Evolutionary conservation across 1,140 invertebrate genomes (phyloP).

Genomic region (Fopius arisanus): DNA sequence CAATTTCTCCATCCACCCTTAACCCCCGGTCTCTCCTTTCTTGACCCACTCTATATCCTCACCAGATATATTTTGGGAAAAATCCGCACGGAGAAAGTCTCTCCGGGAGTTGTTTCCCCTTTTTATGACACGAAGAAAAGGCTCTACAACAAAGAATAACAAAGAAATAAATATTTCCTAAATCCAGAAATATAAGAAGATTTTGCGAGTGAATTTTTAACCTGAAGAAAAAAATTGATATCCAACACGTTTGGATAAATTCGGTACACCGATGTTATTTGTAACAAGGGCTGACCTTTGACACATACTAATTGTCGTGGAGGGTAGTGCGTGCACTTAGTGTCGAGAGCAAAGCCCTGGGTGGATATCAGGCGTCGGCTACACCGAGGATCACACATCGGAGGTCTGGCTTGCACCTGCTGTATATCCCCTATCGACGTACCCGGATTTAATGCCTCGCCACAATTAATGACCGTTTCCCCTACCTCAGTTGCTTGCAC

Average conservation of each 20-base stretch:
- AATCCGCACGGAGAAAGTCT: too few species aligned
- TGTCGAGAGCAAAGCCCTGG: conserved; percentile 23
- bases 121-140: too few species aligned
- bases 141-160: too few species aligned
- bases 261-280: not conserved
- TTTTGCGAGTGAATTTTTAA: too few species aligned
- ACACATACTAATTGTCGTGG: conserved; percentile 30
- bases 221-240: too few species aligned
- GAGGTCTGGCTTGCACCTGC: conserved; percentile 32
- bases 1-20: too few species aligned
- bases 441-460: conserved; percentile 31
- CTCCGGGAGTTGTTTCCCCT: too few species aligned
- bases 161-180: too few species aligned
- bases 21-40: too few species aligned
- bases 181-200: too few species aligned
- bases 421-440: conserved; percentile 34
- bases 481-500: not conserved
- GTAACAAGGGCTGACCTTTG: conserved; percentile 22
- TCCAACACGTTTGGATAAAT: not conserved
- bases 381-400: conserved; percentile 16
- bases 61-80: too few species aligned
- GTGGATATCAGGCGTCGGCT: conserved; percentile 29
- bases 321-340: conserved; percentile 25
- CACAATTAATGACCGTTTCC: conserved; percentile 32
- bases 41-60: too few species aligned